Conservation (phyloP, 2,113 vertebrate species). For the Periophthalmus modestus region DNA sequence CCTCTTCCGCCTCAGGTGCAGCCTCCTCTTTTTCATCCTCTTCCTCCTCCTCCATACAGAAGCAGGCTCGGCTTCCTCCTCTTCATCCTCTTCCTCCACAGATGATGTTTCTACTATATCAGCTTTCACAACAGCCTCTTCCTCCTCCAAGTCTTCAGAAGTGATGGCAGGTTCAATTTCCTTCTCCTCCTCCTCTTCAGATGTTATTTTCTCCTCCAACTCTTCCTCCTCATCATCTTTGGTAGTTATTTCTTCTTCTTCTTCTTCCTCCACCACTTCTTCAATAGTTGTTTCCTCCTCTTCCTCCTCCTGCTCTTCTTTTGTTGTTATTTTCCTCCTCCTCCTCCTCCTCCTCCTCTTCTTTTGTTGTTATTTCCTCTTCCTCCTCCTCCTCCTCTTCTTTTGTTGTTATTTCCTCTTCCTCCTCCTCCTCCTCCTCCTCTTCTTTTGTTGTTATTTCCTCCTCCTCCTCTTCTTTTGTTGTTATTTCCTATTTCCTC, state of each 20-base stretch:
- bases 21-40: neutral
- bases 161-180: slow-evolving; percentile 8
- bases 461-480: neutral
- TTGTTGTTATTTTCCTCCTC: neutral
- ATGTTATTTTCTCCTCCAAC: neutral
- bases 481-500: neutral
- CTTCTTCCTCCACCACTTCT: slow-evolving; percentile 5
- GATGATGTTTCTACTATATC: neutral
- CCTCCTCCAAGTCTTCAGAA: slow-evolving; percentile 11
- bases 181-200: neutral
- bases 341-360: slow-evolving; percentile 11
- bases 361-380: neutral
- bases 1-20: neutral
- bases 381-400: slow-evolving; percentile 2
- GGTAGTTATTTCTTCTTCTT: neutral
- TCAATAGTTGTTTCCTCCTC: neutral
- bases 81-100: neutral
- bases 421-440: slow-evolving; percentile 12
- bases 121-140: neutral
- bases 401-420: neutral
- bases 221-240: slow-evolving; percentile 7
- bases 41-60: neutral
- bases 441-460: neutral
- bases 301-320: neutral
- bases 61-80: neutral